Evolutionary conservation across 2,888 invertebrate genomes (phyloP), one percentile per base, ranked within the genome.

Genomic region (Eilema caniola): DNA sequence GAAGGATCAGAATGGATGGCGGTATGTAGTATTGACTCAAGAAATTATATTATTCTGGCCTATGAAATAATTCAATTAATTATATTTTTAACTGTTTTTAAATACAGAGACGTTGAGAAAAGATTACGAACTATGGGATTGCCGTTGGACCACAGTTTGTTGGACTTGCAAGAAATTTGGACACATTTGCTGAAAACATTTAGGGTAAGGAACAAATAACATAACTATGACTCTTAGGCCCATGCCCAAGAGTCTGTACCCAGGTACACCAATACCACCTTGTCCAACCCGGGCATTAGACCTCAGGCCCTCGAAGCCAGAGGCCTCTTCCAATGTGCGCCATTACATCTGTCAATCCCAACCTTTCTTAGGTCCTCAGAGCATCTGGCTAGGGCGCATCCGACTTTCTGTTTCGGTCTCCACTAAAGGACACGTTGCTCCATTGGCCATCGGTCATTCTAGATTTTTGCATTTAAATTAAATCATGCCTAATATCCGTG

Each of bases 81-180:
- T 41, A 10, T 47, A 3, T 62, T 41, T 4, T 28, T 28, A n/a
- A 14, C 12, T 60, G 16, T 14, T 37, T 71, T 74, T 80, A 16
- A 24, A 23, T 66, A 53, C 70, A 95, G 95, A 77, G 92, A 94
- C 81, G 93, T 95, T 0, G 95, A 95, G 77, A 94, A 92, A 74
- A 85, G 88, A 25, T 77, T 95, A 63, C 82, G 95, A 62, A 86
- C 71, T 66, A 77, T 88, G n/a, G 92, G 91, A 0, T 78, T 95
- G 47, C 95, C 95, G 0, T 25, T 92, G 68, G 91, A 93, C 67
- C 93, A 94, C 79, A 95, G 94, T 76, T 81, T 92, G 74, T 81
- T 94, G 68, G 93, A 95, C 37, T 75, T 95, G 57, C 88, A 89
- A 3, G 91, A 93, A 69, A 91, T 95, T 28, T 95, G 95, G 95